A percentile compares a stretch with the other conserved stretches of the same genome.
Conservation (phyloP, 2,113 vertebrate species). For the Nematolebias whitei region DNA sequence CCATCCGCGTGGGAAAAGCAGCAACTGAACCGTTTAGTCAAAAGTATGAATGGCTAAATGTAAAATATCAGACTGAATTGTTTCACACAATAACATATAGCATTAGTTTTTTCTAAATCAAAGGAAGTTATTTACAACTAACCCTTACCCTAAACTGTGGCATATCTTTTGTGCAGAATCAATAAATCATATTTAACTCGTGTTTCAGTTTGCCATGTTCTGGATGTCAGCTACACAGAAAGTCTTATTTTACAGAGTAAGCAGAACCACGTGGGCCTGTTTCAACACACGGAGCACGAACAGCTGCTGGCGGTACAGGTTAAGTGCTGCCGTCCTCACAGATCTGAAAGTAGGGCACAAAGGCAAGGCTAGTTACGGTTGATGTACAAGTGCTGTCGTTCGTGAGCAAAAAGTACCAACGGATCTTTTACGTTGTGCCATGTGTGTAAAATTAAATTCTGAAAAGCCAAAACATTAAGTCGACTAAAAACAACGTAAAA, state of each 20-base stretch:
- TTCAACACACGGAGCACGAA: conserved; percentile 21
- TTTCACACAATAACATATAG: no score
- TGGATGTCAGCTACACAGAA: not conserved
- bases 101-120: no score
- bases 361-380: not conserved
- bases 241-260: not conserved
- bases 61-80: not conserved
- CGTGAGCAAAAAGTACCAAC: not conserved
- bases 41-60: not conserved
- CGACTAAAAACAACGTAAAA: no score
- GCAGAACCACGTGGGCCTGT: conserved; percentile 19
- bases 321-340: conserved; percentile 20
- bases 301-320: conserved; percentile 63
- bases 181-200: no score
- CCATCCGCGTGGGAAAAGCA: conserved; percentile 16
- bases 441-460: not conserved
- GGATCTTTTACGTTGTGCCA: not conserved
- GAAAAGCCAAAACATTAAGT: not conserved
- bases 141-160: no score
- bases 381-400: not conserved
- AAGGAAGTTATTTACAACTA: no score
- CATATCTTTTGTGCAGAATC: no score
- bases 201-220: not conserved
- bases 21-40: not conserved
- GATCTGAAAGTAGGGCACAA: not conserved